Percentiles rank a stretch among this genome's conserved stretches.
Evolutionary conservation across 2,113 vertebrate species (phyloP).

Genomic region (Odobenus rosmarus): DNA sequence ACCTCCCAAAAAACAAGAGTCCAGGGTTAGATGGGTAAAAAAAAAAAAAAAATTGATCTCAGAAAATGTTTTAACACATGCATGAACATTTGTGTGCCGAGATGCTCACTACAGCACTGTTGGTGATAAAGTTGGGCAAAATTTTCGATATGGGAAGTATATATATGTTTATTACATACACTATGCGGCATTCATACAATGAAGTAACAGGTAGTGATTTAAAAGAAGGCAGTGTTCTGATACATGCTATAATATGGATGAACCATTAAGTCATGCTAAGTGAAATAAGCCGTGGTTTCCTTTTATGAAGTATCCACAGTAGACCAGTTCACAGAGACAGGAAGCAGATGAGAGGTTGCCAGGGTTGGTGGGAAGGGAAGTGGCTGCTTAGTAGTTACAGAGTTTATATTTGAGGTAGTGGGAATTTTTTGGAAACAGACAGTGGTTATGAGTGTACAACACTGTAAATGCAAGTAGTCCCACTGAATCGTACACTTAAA

Average conservation of each 20-base stretch:
- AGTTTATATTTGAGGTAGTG: not conserved
- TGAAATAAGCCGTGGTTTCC: not conserved
- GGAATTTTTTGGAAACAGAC: not conserved
- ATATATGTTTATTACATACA: not conserved
- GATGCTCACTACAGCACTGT: not conserved
- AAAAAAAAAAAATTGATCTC: not conserved
- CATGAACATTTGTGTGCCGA: not conserved
- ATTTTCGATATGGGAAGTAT: not conserved
- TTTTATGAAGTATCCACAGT: not conserved
- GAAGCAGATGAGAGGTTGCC: not conserved
- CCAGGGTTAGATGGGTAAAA: too few species aligned
- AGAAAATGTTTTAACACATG: not conserved
- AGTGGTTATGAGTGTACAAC: not conserved
- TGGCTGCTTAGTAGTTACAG: not conserved
- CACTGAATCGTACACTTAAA: not conserved
- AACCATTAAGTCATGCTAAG: not conserved
- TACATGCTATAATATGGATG: not conserved
- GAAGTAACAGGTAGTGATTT: not conserved
- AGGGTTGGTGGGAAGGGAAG: not conserved
- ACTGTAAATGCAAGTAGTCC: not conserved
- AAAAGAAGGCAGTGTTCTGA: not conserved
- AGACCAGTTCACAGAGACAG: not conserved
- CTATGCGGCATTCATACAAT: not conserved
- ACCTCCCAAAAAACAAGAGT: too few species aligned
- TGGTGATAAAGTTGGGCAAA: not conserved